Evolutionary conservation across 2,113 vertebrate genomes (phyloP).

Genomic region (Regulus satrapa): DNA sequence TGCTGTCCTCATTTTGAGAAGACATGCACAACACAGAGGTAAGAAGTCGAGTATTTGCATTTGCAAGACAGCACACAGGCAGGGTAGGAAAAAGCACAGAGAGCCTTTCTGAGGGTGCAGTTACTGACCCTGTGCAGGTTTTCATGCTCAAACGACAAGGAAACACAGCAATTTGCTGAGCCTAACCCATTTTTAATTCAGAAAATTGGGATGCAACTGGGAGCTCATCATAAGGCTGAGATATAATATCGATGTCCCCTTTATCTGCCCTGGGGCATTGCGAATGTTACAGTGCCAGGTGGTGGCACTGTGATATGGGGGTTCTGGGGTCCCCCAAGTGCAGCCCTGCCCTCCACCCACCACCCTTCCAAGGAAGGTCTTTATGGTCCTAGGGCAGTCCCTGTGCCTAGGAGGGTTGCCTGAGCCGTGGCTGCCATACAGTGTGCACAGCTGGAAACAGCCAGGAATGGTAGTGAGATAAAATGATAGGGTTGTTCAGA

Average conservation of each 20-base stretch:
- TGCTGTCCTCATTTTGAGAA: background rate
- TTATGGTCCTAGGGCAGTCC: background rate
- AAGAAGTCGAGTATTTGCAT: accelerated
- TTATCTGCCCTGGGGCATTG: background rate
- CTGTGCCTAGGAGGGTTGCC: background rate
- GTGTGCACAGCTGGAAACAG: background rate
- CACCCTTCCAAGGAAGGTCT: background rate
- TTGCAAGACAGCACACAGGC: background rate
- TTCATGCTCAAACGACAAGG: background rate
- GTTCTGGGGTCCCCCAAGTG: no score
- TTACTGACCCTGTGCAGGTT: background rate
- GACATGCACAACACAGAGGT: background rate
- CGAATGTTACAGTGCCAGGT: background rate
- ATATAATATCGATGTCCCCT: background rate
- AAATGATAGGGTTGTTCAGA: background rate
- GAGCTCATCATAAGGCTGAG: background rate
- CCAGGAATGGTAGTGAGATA: background rate
- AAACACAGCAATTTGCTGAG: background rate
- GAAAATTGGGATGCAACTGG: background rate
- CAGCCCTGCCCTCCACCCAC: background rate
- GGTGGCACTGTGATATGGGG: accelerated
- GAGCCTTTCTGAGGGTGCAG: background rate
- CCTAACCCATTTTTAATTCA: background rate
- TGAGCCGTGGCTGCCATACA: accelerated
- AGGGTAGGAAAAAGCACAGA: background rate